Percentiles rank a stretch among this genome's conserved stretches.
phyloP scores from a whole-genome alignment of 2,888 invertebrate genomes.

The Caenorhabditis wallacei region DNA sequence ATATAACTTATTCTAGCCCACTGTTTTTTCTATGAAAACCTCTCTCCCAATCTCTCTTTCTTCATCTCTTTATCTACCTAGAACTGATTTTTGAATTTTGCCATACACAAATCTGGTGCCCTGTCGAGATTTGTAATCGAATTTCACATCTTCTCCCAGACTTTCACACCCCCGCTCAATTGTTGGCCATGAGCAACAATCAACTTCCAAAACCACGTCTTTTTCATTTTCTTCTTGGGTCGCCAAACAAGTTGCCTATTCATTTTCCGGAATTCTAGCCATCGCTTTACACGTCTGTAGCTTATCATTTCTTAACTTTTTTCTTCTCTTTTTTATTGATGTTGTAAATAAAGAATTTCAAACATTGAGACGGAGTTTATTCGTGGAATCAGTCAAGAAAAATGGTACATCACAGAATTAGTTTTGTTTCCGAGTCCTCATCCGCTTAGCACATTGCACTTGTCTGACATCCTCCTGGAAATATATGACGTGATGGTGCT shows the following conservation, averaged over 20 bases:
- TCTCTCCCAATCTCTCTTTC: slow-evolving; percentile 31
- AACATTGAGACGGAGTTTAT: slow-evolving; percentile 54
- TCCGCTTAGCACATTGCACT: slow-evolving; percentile 63
- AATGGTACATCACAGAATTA: slow-evolving; percentile 9
- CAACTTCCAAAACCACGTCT: slow-evolving; percentile 27
- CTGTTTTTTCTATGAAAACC: neutral
- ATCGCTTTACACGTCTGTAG: slow-evolving; percentile 54
- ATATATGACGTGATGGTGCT: neutral
- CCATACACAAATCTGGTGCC: slow-evolving; percentile 68
- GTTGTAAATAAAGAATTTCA: slow-evolving; percentile 59
- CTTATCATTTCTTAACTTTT: slow-evolving; percentile 10
- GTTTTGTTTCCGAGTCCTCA: neutral
- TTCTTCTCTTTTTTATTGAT: slow-evolving; percentile 6
- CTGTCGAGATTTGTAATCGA: slow-evolving; percentile 53
- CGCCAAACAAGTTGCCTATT: slow-evolving; percentile 65
- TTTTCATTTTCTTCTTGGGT: slow-evolving; percentile 58
- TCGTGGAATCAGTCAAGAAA: slow-evolving; percentile 14
- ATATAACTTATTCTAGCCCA: slow-evolving; percentile 56
- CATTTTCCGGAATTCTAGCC: slow-evolving; percentile 64
- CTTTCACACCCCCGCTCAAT: slow-evolving; percentile 38
- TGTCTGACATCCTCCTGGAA: slow-evolving; percentile 63
- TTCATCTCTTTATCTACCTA: slow-evolving; percentile 55
- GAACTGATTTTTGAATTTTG: slow-evolving; percentile 51
- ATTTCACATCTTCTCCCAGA: slow-evolving; percentile 36
- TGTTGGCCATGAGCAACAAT: slow-evolving; percentile 62